phyloP scores from a whole-genome alignment of 2,797 vertebrate genomes.

The Lerista edwardsae region DNA sequence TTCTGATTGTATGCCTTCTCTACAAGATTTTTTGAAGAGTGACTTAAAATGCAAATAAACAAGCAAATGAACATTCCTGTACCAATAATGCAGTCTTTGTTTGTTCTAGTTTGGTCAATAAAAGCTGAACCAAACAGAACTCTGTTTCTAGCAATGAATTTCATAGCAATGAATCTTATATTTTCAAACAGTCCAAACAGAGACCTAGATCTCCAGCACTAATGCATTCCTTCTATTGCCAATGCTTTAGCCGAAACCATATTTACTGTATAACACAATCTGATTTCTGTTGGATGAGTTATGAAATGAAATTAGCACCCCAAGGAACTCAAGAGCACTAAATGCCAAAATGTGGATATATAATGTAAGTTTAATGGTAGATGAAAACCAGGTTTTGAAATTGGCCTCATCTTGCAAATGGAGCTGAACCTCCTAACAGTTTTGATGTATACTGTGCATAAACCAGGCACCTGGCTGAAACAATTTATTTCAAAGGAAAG shows the following conservation, averaged over 20 bases:
- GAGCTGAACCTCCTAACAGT: background rate
- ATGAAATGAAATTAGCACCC: background rate
- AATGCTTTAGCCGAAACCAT: background rate
- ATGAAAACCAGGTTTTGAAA: slow-evolving; percentile 8
- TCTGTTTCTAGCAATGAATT: too few relatives aligned
- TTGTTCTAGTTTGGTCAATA: too few relatives aligned
- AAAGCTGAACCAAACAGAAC: background rate
- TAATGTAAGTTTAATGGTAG: slow-evolving; percentile 12
- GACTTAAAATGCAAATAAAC: too few relatives aligned
- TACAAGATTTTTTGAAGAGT: too few relatives aligned
- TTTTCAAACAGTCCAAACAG: too few relatives aligned
- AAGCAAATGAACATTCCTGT: too few relatives aligned
- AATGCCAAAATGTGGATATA: background rate
- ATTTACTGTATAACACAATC: slow-evolving; percentile 16
- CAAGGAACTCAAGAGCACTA: background rate
- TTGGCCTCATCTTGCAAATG: background rate
- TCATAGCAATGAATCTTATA: too few relatives aligned
- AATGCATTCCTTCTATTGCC: too few relatives aligned
- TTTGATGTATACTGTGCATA: background rate
- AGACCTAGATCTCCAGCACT: too few relatives aligned
- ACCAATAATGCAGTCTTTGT: too few relatives aligned
- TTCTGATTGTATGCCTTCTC: too few relatives aligned
- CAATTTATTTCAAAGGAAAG: background rate
- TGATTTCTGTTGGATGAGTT: slow-evolving; percentile 1
- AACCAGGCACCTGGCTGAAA: slow-evolving; percentile 2